Base-by-base conservation (phyloP, 2,888 invertebrate genomes). In the Drosophila maculinotata region DNA sequence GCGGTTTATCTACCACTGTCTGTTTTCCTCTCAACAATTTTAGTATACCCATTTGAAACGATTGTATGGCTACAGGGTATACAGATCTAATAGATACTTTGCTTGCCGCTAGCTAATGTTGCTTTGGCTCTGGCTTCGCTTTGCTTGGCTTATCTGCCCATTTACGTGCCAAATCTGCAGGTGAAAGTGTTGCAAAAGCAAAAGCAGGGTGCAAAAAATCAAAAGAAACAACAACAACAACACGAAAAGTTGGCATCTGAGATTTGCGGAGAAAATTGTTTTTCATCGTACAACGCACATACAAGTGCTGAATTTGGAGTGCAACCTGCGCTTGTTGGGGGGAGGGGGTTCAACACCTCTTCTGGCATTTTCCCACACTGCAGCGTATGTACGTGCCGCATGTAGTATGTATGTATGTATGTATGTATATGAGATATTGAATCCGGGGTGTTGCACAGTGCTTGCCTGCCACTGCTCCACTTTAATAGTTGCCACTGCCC, bases 151-250 rank as follows among this genome's bases (percentile, higher is more conserved):
- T 82, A 86, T 80, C 81, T 70, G 84, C 60, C 57, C 71, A 73
- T 80, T 83, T 80, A 83, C 75, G 78, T 83, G 84, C 84, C 84
- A 81, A 81, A 81, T 81, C 86, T 69, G 41, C 77, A 82, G 86
- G 80, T 85, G 80, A 80, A 82, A 82, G 81, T 82, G 84, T 82
- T 82, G 84, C 81, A 77, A 77, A 81, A 67, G 49, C 39, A 57
- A 58, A 62, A 67, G 45, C 41, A 47, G 42, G 58, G 60, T 33
- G 54, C 35, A 72, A 41, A 31, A 25, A 48, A 41, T 15, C 39
- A 60, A 33, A 23, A 41, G 28, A 35, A 45, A 60, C 47, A 36
- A 9, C 10, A 52, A 51, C 30, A 30, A 44, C 8, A 35, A 8
- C 20, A 33, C 9, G 20, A 12, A 41, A 15, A 30, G 33, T 12